Conservation (phyloP, 2,113 vertebrate species). For the Chaetura pelagica region DNA sequence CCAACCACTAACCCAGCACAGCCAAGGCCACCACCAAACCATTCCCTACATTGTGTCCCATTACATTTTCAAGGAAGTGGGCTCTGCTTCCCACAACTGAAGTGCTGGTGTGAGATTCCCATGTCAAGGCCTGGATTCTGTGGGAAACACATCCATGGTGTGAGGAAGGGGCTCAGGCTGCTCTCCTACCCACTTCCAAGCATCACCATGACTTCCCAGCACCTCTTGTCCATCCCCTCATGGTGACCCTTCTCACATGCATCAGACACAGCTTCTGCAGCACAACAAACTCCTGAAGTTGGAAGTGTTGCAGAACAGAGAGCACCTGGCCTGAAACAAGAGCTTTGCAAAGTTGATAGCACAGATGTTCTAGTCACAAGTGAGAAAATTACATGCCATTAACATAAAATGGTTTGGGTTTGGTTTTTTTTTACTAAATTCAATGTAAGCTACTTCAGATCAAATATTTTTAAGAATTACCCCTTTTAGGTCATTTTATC, state of each 20-base stretch:
- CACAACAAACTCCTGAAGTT: background rate
- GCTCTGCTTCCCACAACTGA: background rate
- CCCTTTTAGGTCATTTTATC: background rate
- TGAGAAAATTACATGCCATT: background rate
- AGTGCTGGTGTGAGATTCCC: background rate
- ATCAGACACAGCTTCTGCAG: background rate
- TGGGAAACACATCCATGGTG: background rate
- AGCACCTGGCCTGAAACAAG: background rate
- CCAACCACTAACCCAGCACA: too few relatives aligned
- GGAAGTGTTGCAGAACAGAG: background rate
- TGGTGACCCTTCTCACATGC: rapidly evolving
- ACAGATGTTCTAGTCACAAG: too few relatives aligned
- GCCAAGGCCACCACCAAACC: too few relatives aligned
- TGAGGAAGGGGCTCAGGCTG: background rate
- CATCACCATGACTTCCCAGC: background rate
- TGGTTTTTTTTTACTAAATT: too few relatives aligned
- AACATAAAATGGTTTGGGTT: background rate
- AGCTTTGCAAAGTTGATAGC: background rate
- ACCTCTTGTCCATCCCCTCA: background rate
- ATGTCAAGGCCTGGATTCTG: background rate
- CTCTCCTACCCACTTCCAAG: background rate
- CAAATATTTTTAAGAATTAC: too few relatives aligned
- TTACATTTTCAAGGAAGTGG: too few relatives aligned
- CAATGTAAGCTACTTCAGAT: background rate
- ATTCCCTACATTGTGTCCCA: too few relatives aligned